Evolutionary conservation across 2,888 invertebrate genomes (phyloP), one percentile per base, ranked within the genome.

Genomic region (Ditula angustiorana): DNA sequence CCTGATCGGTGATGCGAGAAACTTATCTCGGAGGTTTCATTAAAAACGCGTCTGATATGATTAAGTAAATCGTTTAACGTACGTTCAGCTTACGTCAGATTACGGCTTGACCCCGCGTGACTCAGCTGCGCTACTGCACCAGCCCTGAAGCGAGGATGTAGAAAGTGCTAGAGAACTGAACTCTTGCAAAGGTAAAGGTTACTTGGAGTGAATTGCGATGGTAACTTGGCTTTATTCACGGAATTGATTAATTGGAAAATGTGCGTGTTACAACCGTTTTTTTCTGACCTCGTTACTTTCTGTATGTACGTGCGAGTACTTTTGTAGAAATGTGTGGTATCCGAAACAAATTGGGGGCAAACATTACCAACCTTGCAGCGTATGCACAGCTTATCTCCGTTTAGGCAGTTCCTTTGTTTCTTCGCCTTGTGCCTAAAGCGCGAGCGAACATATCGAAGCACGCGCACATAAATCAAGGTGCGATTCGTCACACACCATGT

Each of bases 401-500:
- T 59, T 35, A 47, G 33, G 52, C 33, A 33, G 52, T 50, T 58
- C 44, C 50, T 63, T 63, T 63, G 52, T 63, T 63, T 50, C 61
- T 61, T 50, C 21, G 57, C 50, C 57, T 57, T 49, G 50, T 33
- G 37, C 56, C 47, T 52, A 58, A 52, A 63, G 58, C 35, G 58
- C 35, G 44, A 26, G 41, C 30, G 58, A 50, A 57, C 58, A 58
- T 63, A 52, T 62, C 47, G 58, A 61, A 58, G 52, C 71, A 58
- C 56, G 69, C 69, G 67, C 71, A 72, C 76, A 72, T 78, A 81
- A 80, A 80, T 79, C 77, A 74, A 76, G 73, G 71, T 59, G 62
- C 69, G 71, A 87, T 86, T 86, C 74, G 86, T 77, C 79, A 82
- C 79, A 79, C 80, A 71, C 74, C 76, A 73, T 71, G 74, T 72